Base-by-base conservation (phyloP, 2,113 vertebrate genomes). In the Podarcis raffonei region DNA sequence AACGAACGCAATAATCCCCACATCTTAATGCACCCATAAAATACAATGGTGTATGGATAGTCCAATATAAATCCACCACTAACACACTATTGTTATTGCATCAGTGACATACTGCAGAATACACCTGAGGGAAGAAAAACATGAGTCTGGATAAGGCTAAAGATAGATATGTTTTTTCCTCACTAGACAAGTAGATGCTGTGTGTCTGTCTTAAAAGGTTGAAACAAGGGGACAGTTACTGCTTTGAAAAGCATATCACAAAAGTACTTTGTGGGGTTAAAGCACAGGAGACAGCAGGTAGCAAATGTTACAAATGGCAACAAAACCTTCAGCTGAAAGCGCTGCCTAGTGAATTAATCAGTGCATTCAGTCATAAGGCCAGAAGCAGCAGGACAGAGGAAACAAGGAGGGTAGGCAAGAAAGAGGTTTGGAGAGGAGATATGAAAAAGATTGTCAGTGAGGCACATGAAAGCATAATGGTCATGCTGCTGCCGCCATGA, bases 371-470 rank as follows among this genome's bases (percentile, higher is more conserved):
- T 89, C 77, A 65, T 32, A 81, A 66, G 48, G 53, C 5, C 6
- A 5, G 78, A 84, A 89, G 68, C 81, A 85, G 16, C 53, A 85
- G 35, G 42, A 39, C 8, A 23, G 92, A 87, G 69, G 92, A 57
- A 92, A 91, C 18, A 85, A 80, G 85, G 48, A 8, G 22, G 42
- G 89, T 87, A 48, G 62, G 5, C 2, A 78, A 85, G 89, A 80
- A 79, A 89, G 78, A 72, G 57, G 2, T 91, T 93, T 92, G 37
- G 74, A 83, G 72, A 30, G 69, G 20, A 89, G 87, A 42, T 62
- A 66, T 83, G 30, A 77, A 57, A 71, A 78, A 85, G 86, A 37
- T 85, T 89, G 89, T 92, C 78, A 69, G 6, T 18, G 39, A 87
- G 37, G 32, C 89, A 92, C 20, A 9, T 59, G 37, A 39, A 25